Base-by-base conservation (phyloP, 2,113 vertebrate species). In the Struthidea cinerea region DNA sequence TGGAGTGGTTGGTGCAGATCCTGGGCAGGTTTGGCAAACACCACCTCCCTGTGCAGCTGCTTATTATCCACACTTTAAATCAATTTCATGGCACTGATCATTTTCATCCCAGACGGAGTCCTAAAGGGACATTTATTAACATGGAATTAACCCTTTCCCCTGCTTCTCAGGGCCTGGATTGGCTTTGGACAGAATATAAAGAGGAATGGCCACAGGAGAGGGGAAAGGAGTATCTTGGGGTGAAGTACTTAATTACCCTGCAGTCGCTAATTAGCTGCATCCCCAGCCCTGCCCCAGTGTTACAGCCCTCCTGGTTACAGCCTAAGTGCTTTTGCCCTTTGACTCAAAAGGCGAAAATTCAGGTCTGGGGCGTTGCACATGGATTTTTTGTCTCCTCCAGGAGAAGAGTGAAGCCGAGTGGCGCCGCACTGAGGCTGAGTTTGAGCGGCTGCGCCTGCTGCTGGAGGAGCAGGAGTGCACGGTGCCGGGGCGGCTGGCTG, bases 311-410 rank as follows among this genome's bases (percentile, higher is more conserved):
- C 47, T 9, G 9, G 32, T 28, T 35, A 33, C 42, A 67, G 7
- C 8, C 6, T 6, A 65, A 71, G 4, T 17, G 4, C 7, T 27
- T 59, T 23, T n/a, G 22, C 37, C 22, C 39, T 42, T 37, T 19
- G 47, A 42, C 19, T 65, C 10, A 12, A 13, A 37, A 44, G 13
- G 32, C 11, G 19, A 39, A 32, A 55, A 71, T 49, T 44, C 39
- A 4, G 6, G 12, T 55, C 28, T 35, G 30, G 49, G 37, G 37
- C 7, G 8, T 8, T 15, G 11, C 8, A 2, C 2, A 1, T 5
- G 32, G 27, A 7, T 28, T 24, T 63, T 61, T 16, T 13, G 12
- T 20, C 44, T 37, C 9, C 14, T 22, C 19, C 15, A 81, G 69
- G n/a, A 53, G 39, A 14, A 0, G 7, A 60, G 57, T 5, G 41